Percentiles rank a stretch among this genome's conserved stretches.
Conservation (phyloP, 2,888 invertebrate genomes). For the Melanchra persicariae region DNA sequence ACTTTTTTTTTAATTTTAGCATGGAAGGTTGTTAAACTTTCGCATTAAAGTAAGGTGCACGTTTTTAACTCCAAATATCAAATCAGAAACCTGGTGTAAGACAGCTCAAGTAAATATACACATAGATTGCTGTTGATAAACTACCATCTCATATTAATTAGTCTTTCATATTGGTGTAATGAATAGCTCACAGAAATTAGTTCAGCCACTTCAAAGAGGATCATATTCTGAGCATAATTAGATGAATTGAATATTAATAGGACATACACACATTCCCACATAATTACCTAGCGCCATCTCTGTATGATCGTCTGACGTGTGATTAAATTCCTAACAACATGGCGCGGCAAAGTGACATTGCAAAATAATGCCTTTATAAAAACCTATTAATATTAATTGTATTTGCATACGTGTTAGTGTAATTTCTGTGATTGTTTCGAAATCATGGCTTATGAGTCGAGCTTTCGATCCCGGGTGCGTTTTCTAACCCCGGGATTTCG, state of each 20-base stretch:
- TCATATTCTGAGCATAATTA: slow-evolving; percentile 34
- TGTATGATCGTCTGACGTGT: background rate
- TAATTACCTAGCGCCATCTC: background rate
- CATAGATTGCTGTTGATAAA: background rate
- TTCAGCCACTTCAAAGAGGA: slow-evolving; percentile 26
- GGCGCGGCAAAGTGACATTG: background rate
- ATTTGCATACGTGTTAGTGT: background rate
- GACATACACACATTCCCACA: background rate
- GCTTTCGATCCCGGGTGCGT: too few species aligned
- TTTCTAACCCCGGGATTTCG: too few species aligned
- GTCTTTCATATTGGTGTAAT: slow-evolving; percentile 19
- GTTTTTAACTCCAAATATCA: background rate
- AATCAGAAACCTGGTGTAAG: too few species aligned
- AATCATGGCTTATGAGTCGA: background rate
- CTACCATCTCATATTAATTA: slow-evolving; percentile 37
- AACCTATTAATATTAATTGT: background rate
- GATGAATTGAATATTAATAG: slow-evolving; percentile 44
- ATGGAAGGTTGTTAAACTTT: too few species aligned
- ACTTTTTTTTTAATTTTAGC: background rate
- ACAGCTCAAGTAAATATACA: too few species aligned
- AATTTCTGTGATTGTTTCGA: slow-evolving; percentile 1
- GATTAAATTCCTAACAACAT: slow-evolving; percentile 8
- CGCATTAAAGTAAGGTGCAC: too few species aligned
- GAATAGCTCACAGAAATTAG: slow-evolving; percentile 30
- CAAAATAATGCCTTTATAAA: slow-evolving; percentile 7